Base-by-base conservation (phyloP, 53 echinoderm and acorn worm species). In the Paelopatides confundens region DNA sequence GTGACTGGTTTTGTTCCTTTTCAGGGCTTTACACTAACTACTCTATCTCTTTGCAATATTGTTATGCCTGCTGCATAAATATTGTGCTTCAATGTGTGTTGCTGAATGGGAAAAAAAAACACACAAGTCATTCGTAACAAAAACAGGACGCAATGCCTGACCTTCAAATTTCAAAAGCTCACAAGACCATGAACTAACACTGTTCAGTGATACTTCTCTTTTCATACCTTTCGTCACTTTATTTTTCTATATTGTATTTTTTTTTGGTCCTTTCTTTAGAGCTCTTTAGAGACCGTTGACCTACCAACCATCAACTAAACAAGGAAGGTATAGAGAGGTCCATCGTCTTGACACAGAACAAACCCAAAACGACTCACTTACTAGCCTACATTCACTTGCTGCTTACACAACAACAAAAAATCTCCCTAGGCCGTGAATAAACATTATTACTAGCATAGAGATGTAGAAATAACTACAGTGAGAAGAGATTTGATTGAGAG, bases 361-460 rank as follows among this genome's bases (percentile, higher is more conserved):
- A 74, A 40, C 40, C 58, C 40, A 74, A 31, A 74, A 74, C 39
- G 26, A 46, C 46, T 43, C 40, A 74, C 74, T 74, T 46, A 53
- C 79, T 79, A 79, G 79, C 79, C 79, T 79, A 79, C 79, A 79
- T 79, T 50, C 79, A 53, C 14, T n/a, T 21, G 30, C 79, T 79
- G 79, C 79, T 21, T 53, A 48, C 51, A 34, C 79, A 79, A 83
- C 38, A 79, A 83, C 39, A 82, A 82, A 83, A 65, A 65, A 83
- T 83, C 84, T 64, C 84, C 84, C 65, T 65, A 83, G 84, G 84
- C 84, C 46, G 84, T 83, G 84, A 63, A 83, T 83, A 83, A 83
- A 83, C 84, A 83, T 83, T 83, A 83, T 83, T 83, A 83, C 65
- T 64, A 65, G 38, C 32, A 31, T 64, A 64, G 32, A 83, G 84